A percentile compares a stretch with the other conserved stretches of the same genome.
These are phyloP conservation scores for Pemphredon lugubris DNA, from an alignment of 2,888 invertebrate genomes.

Conservation along the genomic window DNA sequence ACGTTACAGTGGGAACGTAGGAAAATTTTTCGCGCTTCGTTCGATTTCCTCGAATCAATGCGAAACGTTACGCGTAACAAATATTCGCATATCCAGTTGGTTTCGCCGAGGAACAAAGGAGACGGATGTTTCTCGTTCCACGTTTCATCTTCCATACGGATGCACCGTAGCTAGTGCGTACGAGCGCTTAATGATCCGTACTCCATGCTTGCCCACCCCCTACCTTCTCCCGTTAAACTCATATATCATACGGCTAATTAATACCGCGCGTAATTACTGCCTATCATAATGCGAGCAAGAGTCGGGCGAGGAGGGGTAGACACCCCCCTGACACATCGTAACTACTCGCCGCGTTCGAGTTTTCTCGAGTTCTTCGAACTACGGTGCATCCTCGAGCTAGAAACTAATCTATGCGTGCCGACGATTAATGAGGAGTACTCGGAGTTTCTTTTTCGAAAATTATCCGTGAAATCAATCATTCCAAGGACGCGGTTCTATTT, in stretches of 20 bases:
- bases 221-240: slow-evolving; percentile 59
- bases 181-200: slow-evolving; percentile 73
- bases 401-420: not conserved
- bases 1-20: too few relatives aligned
- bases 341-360: slow-evolving; percentile 14
- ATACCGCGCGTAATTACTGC: slow-evolving; percentile 75
- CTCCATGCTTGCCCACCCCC: slow-evolving; percentile 22
- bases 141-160: not conserved
- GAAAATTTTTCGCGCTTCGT: too few relatives aligned
- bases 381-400: slow-evolving; percentile 10
- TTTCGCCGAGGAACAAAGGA: too few relatives aligned
- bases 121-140: not conserved
- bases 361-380: slow-evolving; percentile 22
- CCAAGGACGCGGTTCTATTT: not conserved
- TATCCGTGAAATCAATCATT: not conserved
- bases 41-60: too few relatives aligned
- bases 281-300: slow-evolving; percentile 71
- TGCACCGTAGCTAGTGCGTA: slow-evolving; percentile 52
- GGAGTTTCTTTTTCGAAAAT: not conserved
- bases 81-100: too few relatives aligned
- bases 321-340: slow-evolving; percentile 29
- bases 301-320: slow-evolving; percentile 19
- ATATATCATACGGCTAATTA: slow-evolving; percentile 78
- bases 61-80: too few relatives aligned
- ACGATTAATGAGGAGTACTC: slow-evolving; percentile 8